Evolutionary conservation across 2,113 vertebrate species (phyloP), one percentile per base, ranked within the genome.

Genomic region (Prionailurus bengalensis): DNA sequence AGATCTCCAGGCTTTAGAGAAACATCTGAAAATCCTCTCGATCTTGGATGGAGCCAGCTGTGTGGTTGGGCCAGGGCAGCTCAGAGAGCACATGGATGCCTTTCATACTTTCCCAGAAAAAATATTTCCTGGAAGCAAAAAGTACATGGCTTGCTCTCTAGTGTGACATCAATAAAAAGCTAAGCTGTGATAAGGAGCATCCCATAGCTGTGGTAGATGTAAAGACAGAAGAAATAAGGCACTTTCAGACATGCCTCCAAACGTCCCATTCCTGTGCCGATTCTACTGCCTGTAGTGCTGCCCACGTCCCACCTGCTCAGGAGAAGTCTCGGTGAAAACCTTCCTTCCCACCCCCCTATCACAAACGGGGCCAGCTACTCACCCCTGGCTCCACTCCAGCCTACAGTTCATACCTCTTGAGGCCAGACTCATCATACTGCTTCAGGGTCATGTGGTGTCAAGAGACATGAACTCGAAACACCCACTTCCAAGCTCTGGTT

Each of bases 61-160:
- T 97, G 95, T 94, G 87, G 27, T 55, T 4, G 9, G 80, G 80
- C 80, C 39, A 96, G 61, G 76, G 71, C 10, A 86, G 74, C 36
- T 84, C 45, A 53, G 51, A 79, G 76, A 97, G 87, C 31, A 95
- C 48, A 58, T 33, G 76, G 87, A 97, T 98, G 94, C 93, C 76
- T 94, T 94, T 95, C 95, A 92, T 98, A 82, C 25, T 97, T 97
- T 98, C 76, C 39, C 84, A 96, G 95, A 96, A 97, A 91, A 98
- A 95, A 25, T 87, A 94, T 92, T 97, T 96, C 96, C 87, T 97
- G 95, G 88, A 97, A 97, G 66, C 88, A 73, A 94, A 58, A 94
- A 71, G 6, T 23, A 55, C 51, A 68, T 42, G 92, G 45, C 27
- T 93, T 94, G 55, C 36, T 89, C 65, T 92, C 65, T 82, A 97